Percentiles rank a stretch among this genome's conserved stretches.
Conservation (phyloP, 2,113 vertebrate genomes). For the Gymnobelideus leadbeateri region DNA sequence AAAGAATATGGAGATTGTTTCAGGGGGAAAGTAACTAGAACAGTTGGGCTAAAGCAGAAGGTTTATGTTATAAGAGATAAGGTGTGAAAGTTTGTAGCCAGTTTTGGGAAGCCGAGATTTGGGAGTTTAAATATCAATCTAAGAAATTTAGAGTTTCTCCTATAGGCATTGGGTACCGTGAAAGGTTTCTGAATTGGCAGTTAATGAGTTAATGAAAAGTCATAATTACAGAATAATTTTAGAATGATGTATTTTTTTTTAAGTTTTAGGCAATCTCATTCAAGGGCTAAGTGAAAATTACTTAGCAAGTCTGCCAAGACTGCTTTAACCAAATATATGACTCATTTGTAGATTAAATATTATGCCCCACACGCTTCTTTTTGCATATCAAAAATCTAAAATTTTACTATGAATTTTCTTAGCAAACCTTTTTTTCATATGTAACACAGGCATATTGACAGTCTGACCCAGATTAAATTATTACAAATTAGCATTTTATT, state of each 20-base stretch:
- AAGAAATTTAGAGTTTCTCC: background rate
- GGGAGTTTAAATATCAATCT: background rate
- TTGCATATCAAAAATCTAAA: background rate
- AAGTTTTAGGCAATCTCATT: background rate
- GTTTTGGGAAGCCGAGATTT: background rate
- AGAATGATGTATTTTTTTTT: background rate
- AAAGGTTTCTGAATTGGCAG: background rate
- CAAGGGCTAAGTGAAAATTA: background rate
- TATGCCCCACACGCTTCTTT: background rate
- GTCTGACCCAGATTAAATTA: background rate
- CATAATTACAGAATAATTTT: background rate
- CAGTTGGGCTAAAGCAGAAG: background rate
- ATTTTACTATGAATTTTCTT: background rate
- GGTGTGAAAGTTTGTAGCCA: background rate
- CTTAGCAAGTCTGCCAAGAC: background rate
- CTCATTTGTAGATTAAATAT: background rate
- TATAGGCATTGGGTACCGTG: background rate
- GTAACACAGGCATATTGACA: background rate
- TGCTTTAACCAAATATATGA: background rate
- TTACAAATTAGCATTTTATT: conserved; percentile 17
- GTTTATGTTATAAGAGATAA: background rate
- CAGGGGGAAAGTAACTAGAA: background rate
- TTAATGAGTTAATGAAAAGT: background rate
- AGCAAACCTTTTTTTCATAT: background rate
- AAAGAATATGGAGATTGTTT: background rate